Base-by-base conservation (phyloP, 37 sponge, comb jelly and placozoan genomes). In the Eunapius fragilis region DNA sequence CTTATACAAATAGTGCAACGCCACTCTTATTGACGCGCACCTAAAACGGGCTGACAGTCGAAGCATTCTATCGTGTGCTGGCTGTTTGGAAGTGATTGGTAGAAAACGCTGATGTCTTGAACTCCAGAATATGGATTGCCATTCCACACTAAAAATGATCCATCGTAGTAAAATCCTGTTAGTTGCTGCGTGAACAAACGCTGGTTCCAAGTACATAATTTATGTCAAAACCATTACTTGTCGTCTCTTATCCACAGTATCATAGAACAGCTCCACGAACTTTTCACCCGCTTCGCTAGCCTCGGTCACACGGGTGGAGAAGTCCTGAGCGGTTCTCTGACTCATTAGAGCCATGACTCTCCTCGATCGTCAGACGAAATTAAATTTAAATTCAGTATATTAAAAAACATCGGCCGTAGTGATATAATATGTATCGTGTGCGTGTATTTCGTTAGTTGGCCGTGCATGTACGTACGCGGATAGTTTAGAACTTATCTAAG, bases 91-190 rank as follows among this genome's bases (percentile, higher is more conserved):
- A 94, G 80, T 22, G 83, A 76, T 80, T 91, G 95, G 75, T 90
- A 91, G 70, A 94, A 88, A 31, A 22, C 34, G 41, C 37, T 91
- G 45, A 94, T 91, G 45, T 78, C 69, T 37, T 5, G 48, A 1
- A 68, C 68, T 22, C 95, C 95, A 25, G 82, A 71, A 13, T 82
- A 68, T 11, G 82, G 67, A 37, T 91, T 47, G 11, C 95, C 95
- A 70, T 94, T 91, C 95, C 95, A 94, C 19, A 94, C 82, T 58
- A 91, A 47, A 47, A 87, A 31, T 25, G 95, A 94, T 27, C 73
- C 74, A 5, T 85, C 89, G 0, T 89, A 86, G 77, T 94, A 94
- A 19, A 94, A 79, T n/a, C 85, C 89, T 41, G 88, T 32, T 23
- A 94, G 69, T 37, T 88, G 33, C 95, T 94, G 86, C 14, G 26